Percentiles rank a stretch among this genome's conserved stretches.
Conservation (phyloP, 2,797 vertebrate genomes). For the Thaleichthys pacificus region DNA sequence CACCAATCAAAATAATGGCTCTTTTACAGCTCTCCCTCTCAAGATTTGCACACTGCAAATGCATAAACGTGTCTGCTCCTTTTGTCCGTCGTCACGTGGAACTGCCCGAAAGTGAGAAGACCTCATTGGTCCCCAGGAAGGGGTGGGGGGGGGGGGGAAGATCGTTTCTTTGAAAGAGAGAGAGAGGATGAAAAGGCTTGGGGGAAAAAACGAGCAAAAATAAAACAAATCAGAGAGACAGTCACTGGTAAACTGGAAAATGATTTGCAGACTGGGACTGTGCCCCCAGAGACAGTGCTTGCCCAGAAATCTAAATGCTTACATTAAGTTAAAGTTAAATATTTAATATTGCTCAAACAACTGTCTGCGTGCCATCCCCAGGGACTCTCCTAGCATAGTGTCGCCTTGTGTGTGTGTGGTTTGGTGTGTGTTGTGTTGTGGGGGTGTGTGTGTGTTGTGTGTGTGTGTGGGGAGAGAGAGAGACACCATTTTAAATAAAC, state of each 20-base stretch:
- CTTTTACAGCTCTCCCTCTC: slow-evolving; percentile 40
- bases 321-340: slow-evolving; percentile 57
- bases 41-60: slow-evolving; percentile 57
- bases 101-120: slow-evolving; percentile 37
- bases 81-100: slow-evolving; percentile 55
- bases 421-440: background rate
- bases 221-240: no score
- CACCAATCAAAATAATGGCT: slow-evolving; percentile 64
- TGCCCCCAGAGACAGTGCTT: slow-evolving; percentile 34
- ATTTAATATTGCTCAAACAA: slow-evolving; percentile 54
- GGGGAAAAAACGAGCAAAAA: slow-evolving; percentile 7
- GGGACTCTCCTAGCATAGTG: slow-evolving; percentile 1
- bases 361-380: slow-evolving; percentile 19
- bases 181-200: background rate
- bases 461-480: background rate
- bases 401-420: slow-evolving; percentile 2
- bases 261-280: slow-evolving; percentile 49
- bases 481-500: no score
- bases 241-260: slow-evolving; percentile 39
- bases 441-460: background rate
- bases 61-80: slow-evolving; percentile 59
- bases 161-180: slow-evolving; percentile 29
- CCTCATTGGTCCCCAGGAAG: slow-evolving; percentile 10
- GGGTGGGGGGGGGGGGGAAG: slow-evolving; percentile 4
- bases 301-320: slow-evolving; percentile 55